Percentiles rank a stretch among this genome's conserved stretches.
phyloP scores from a whole-genome alignment of 2,888 invertebrate species.

The Philhelius pedissequus region DNA sequence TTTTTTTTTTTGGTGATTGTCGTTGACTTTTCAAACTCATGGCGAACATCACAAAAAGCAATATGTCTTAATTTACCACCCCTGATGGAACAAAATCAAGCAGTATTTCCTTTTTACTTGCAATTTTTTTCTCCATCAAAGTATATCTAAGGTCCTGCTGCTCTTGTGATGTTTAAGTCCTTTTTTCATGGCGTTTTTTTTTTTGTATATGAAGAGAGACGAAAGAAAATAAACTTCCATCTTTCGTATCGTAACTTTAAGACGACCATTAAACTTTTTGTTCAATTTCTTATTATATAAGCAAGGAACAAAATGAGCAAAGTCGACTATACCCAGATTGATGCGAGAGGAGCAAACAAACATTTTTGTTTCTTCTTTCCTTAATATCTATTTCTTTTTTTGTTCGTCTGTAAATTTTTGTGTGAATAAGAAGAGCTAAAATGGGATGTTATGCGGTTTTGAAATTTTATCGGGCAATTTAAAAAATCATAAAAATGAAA shows the following conservation, averaged over 20 bases:
- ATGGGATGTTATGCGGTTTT: constrained; percentile 63
- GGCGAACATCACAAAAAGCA: constrained; percentile 6
- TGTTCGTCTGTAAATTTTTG: background rate
- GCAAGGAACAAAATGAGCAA: background rate
- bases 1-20: background rate
- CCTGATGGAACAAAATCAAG: background rate
- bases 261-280: constrained; percentile 50
- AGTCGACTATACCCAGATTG: background rate
- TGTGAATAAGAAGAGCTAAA: constrained; percentile 33
- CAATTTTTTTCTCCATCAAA: background rate
- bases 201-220: background rate
- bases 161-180: background rate
- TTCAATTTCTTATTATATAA: constrained; percentile 51
- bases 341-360: background rate
- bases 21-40: constrained; percentile 5
- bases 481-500: constrained; percentile 65
- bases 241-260: constrained; percentile 51
- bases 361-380: background rate
- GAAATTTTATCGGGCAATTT: constrained; percentile 67
- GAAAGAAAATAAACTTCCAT: constrained; percentile 23
- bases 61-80: constrained; percentile 51
- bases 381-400: background rate
- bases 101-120: background rate
- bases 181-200: background rate
- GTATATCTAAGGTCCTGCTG: background rate